A percentile compares a stretch with the other conserved stretches of the same genome.
These are phyloP conservation scores for Menidia beryllina DNA, from an alignment of 2,113 vertebrate species.

Conservation along the genomic window DNA sequence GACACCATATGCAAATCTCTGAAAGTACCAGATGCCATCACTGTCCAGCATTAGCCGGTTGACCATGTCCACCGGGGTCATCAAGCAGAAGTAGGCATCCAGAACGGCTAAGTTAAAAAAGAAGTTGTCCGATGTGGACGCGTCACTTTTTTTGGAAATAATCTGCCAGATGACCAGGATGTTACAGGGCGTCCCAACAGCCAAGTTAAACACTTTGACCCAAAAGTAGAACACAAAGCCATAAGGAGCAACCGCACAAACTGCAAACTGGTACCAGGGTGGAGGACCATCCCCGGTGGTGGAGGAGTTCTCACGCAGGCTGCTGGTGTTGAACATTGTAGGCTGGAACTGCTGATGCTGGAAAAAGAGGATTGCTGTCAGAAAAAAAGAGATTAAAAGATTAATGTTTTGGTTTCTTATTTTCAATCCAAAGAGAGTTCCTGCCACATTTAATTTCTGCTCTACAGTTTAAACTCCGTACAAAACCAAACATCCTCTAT, in stretches of 20 bases:
- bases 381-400: background rate
- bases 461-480: background rate
- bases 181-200: slow-evolving; percentile 74
- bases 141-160: slow-evolving; percentile 56
- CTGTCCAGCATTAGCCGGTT: slow-evolving; percentile 72
- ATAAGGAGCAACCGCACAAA: slow-evolving; percentile 64
- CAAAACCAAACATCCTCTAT: background rate
- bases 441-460: too few species aligned
- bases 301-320: slow-evolving; percentile 38
- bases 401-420: background rate
- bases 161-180: slow-evolving; percentile 80
- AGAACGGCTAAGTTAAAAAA: slow-evolving; percentile 79
- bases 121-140: slow-evolving; percentile 78
- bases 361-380: background rate
- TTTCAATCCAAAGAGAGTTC: background rate
- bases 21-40: slow-evolving; percentile 66
- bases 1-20: slow-evolving; percentile 76
- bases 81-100: slow-evolving; percentile 80
- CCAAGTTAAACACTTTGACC: slow-evolving; percentile 80
- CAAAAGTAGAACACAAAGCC: slow-evolving; percentile 78
- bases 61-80: slow-evolving; percentile 71
- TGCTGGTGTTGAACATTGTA: slow-evolving; percentile 56
- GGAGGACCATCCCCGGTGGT: background rate
- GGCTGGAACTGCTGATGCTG: background rate
- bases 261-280: slow-evolving; percentile 73